phyloP scores from a whole-genome alignment of 2,113 vertebrate species.

The Plotosus lineatus region DNA sequence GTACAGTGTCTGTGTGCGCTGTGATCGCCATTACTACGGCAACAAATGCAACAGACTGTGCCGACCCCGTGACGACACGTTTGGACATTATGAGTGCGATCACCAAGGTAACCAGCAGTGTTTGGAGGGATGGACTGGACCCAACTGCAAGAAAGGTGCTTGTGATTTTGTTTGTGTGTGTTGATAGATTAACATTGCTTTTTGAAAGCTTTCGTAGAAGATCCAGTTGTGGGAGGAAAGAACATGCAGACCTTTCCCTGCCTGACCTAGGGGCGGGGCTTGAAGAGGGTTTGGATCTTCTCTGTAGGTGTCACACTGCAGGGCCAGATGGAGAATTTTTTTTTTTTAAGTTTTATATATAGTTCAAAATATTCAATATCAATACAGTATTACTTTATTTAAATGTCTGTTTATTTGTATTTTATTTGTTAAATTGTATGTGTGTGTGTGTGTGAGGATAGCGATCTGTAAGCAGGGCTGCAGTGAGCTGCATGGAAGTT shows the following conservation, averaged over 20 bases:
- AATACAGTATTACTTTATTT: too few species aligned
- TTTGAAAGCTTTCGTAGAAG: background rate
- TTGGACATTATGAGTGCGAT: constrained; percentile 90
- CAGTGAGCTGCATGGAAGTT: constrained; percentile 82
- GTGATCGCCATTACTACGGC: constrained; percentile 89
- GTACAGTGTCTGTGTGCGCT: constrained; percentile 86
- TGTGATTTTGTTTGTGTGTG: background rate
- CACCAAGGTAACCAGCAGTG: constrained; percentile 87
- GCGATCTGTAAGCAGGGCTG: constrained; percentile 94
- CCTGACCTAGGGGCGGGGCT: background rate
- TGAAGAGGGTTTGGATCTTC: background rate
- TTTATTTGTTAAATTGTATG: background rate
- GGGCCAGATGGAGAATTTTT: too few species aligned
- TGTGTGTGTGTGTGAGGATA: constrained; percentile 56
- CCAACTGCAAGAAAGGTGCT: constrained; percentile 85
- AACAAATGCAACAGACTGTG: constrained; percentile 91
- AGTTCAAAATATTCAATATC: too few species aligned
- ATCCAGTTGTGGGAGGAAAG: background rate
- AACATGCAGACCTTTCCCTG: background rate
- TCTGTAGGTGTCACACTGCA: background rate
- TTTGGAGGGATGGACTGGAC: constrained; percentile 91
- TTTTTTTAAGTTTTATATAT: too few species aligned
- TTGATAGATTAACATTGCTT: background rate
- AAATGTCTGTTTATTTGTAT: background rate
- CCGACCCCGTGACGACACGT: constrained; percentile 87